Conservation (phyloP, 2,797 vertebrate genomes). For the Alouatta caraya region DNA sequence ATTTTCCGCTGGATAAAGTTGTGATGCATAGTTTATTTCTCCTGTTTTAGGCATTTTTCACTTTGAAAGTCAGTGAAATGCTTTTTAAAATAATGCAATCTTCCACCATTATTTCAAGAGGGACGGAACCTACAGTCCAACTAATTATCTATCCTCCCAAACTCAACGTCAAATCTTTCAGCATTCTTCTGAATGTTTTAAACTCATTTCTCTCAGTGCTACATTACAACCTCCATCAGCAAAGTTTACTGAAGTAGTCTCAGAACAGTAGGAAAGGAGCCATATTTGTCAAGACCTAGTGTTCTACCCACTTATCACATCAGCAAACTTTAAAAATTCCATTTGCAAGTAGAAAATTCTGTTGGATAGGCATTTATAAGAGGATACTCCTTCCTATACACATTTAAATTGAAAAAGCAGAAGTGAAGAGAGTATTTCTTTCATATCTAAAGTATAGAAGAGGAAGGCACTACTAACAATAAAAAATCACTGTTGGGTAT, state of each 20-base stretch:
- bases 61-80: constrained; percentile 43
- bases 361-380: constrained; percentile 30
- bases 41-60: neutral
- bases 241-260: constrained; percentile 3
- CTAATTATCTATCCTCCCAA: constrained; percentile 36
- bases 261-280: constrained; percentile 37
- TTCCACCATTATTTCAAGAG: constrained; percentile 5
- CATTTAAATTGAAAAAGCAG: constrained; percentile 68
- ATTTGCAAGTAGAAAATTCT: constrained; percentile 69
- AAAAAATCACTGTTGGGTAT: constrained; percentile 42
- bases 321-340: constrained; percentile 56
- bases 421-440: constrained; percentile 65
- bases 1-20: neutral
- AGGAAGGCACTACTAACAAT: neutral
- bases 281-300: constrained; percentile 37
- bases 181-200: constrained; percentile 33
- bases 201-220: constrained; percentile 35
- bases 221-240: constrained; percentile 40
- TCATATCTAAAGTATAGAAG: constrained; percentile 39
- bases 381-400: constrained; percentile 44
- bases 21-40: constrained; percentile 6
- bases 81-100: constrained; percentile 36
- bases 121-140: neutral
- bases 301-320: constrained; percentile 32
- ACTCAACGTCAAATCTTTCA: constrained; percentile 39